phyloP scores from a whole-genome alignment of 2,113 vertebrate genomes.

The Progne subis region DNA sequence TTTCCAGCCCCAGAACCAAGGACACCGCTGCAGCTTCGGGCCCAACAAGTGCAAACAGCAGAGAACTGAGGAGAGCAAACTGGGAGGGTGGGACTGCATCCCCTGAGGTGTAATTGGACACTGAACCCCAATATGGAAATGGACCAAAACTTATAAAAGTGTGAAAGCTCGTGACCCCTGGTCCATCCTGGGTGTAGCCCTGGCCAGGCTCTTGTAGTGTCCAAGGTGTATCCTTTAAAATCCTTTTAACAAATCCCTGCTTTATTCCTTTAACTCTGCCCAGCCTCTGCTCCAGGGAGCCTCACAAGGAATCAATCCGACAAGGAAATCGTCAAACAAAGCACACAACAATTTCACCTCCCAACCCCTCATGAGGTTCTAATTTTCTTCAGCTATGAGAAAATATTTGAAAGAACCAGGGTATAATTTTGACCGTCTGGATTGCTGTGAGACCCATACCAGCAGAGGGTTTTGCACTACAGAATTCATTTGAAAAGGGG shows the following conservation, averaged over 20 bases:
- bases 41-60: background rate
- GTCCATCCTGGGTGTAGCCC: background rate
- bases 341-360: background rate
- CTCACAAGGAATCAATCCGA: background rate
- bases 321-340: accelerated
- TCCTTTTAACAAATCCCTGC: background rate
- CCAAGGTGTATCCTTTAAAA: background rate
- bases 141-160: background rate
- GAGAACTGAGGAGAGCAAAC: background rate
- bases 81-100: background rate
- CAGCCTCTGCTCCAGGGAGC: background rate
- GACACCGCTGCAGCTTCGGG: background rate
- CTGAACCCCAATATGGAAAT: background rate
- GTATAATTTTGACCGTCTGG: background rate
- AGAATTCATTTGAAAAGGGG: background rate
- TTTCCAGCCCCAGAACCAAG: background rate
- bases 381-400: background rate
- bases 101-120: background rate
- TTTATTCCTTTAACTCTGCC: background rate
- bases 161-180: background rate
- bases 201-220: background rate
- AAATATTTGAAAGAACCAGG: background rate
- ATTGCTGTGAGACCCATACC: background rate
- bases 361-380: background rate
- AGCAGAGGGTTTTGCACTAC: background rate